phyloP scores from a whole-genome alignment of 2,113 vertebrate genomes.

The Isurus oxyrinchus region DNA sequence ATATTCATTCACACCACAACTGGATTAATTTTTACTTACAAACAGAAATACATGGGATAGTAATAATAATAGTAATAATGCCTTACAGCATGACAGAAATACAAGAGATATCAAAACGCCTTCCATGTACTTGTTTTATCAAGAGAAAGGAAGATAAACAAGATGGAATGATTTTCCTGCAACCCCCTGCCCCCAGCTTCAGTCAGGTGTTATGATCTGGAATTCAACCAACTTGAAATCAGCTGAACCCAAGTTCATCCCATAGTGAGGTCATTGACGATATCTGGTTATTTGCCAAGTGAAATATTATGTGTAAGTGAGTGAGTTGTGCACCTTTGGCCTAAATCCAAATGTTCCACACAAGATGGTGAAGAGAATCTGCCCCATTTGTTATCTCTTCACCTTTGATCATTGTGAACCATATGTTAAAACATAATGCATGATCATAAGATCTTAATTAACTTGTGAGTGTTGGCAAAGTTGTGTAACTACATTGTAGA shows the following conservation, averaged over 20 bases:
- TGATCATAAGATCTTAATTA: too few species aligned
- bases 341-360: too few species aligned
- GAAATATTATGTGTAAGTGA: neutral
- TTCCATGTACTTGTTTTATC: too few species aligned
- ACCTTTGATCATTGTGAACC: neutral
- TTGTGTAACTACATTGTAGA: neutral
- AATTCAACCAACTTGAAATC: neutral
- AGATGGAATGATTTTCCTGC: neutral
- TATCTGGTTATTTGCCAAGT: neutral
- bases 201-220: neutral
- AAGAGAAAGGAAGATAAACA: too few species aligned
- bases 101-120: too few species aligned
- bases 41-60: too few species aligned
- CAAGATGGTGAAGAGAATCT: neutral
- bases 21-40: too few species aligned
- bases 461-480: neutral
- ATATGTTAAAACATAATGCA: neutral
- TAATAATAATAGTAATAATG: too few species aligned
- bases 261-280: neutral
- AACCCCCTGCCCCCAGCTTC: neutral
- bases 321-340: too few species aligned
- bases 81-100: too few species aligned
- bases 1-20: too few species aligned
- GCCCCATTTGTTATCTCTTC: neutral
- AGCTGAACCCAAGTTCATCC: neutral